phyloP scores from a whole-genome alignment of 2,888 invertebrate species.

The Microctonus hyperodae region DNA sequence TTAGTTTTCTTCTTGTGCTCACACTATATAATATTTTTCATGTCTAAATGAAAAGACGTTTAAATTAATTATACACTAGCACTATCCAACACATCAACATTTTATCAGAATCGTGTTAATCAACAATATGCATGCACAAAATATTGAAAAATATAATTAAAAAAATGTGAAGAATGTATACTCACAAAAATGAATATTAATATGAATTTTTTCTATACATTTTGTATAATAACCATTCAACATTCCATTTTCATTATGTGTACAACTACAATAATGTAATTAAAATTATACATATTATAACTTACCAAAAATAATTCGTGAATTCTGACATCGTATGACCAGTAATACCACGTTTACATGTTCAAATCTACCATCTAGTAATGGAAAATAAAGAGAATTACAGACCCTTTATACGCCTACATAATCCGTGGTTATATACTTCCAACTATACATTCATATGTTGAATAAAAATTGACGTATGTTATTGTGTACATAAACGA shows the following conservation, averaged over 20 bases:
- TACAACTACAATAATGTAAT: not conserved
- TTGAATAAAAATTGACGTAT: not conserved
- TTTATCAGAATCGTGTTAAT: not conserved
- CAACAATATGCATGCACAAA: not conserved
- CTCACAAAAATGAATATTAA: not conserved
- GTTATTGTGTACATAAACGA: not conserved
- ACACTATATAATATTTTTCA: constrained; percentile 22
- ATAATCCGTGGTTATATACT: not conserved
- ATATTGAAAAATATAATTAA: not conserved
- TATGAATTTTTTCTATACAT: not conserved
- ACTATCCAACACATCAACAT: constrained; percentile 36
- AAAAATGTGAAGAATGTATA: too few relatives aligned
- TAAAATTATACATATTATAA: not conserved
- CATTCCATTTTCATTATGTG: not conserved
- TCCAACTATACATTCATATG: not conserved
- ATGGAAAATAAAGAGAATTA: not conserved
- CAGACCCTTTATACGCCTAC: not conserved
- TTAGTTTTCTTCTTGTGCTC: not conserved
- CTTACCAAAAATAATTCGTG: not conserved
- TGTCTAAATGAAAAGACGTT: constrained; percentile 36
- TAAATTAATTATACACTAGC: constrained; percentile 39
- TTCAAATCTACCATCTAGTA: not conserved
- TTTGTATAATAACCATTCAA: not conserved
- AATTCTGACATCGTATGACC: not conserved
- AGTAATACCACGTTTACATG: not conserved